A percentile compares a stretch with the other conserved stretches of the same genome.
These are phyloP conservation scores for cattle (Bos taurus) DNA, from an alignment of 2,113 vertebrate genomes.

Conservation along the genomic window DNA sequence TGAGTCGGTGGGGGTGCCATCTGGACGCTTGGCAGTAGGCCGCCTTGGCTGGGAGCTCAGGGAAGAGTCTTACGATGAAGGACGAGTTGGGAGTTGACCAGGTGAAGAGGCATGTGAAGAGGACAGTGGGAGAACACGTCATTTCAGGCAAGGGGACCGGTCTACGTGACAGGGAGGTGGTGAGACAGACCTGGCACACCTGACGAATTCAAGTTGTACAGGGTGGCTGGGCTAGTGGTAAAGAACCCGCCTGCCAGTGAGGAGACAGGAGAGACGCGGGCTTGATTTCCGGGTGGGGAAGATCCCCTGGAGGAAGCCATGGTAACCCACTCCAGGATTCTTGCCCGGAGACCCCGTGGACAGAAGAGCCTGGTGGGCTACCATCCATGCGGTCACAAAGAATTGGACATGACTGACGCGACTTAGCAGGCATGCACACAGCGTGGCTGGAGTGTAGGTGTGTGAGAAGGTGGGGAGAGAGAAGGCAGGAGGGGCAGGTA, in stretches of 20 bases:
- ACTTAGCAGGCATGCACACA: background rate
- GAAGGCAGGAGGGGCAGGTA: background rate
- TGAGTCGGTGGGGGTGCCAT: fast-evolving
- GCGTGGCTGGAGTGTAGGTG: background rate
- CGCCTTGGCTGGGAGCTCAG: background rate
- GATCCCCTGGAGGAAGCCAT: background rate
- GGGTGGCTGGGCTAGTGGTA: background rate
- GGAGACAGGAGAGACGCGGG: fast-evolving
- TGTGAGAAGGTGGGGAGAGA: background rate
- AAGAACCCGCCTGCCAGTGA: background rate
- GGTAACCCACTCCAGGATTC: background rate
- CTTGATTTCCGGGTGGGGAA: background rate
- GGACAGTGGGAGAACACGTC: background rate
- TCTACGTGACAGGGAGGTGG: background rate
- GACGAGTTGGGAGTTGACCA: too few species aligned
- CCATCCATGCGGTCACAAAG: background rate
- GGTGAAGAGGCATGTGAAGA: background rate
- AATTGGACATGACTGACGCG: background rate
- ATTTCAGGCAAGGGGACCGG: background rate
- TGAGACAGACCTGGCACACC: fast-evolving
- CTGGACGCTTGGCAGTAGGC: background rate
- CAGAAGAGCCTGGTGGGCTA: background rate
- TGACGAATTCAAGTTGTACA: background rate
- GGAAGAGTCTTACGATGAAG: background rate
- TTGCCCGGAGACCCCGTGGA: background rate